A percentile compares a stretch with the other conserved stretches of the same genome.
Evolutionary conservation across 2,888 invertebrate species (phyloP).

Genomic region (Chirona hameri): DNA sequence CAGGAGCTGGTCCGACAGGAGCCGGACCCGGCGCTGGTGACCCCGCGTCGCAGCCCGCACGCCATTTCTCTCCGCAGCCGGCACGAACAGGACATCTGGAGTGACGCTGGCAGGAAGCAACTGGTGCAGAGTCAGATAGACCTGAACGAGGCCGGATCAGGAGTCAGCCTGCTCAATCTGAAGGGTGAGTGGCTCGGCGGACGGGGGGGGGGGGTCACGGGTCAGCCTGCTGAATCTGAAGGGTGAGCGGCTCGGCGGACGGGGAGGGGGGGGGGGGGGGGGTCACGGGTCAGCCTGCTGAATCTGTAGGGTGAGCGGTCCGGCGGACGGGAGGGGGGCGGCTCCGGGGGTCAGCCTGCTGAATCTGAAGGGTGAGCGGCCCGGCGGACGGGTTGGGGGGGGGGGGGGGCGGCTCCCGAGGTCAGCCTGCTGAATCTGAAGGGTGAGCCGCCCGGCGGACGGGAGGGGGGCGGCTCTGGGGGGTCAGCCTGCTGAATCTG

Average conservation of each 20-base stretch:
- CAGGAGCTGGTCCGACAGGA: not conserved
- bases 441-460: too few relatives aligned
- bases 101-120: not conserved
- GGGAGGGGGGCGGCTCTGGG: too few relatives aligned
- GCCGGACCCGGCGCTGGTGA: not conserved
- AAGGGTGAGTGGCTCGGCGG: not conserved
- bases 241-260: too few relatives aligned
- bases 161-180: not conserved
- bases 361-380: not conserved
- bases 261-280: too few relatives aligned
- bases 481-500: too few relatives aligned
- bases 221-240: too few relatives aligned
- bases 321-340: too few relatives aligned
- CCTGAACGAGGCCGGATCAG: slow-evolving; percentile 4
- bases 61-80: not conserved
- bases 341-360: too few relatives aligned
- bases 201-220: too few relatives aligned
- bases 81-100: slow-evolving; percentile 8
- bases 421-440: too few relatives aligned
- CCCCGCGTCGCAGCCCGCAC: not conserved
- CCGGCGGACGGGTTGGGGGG: not conserved
- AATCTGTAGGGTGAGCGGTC: not conserved
- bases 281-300: not conserved
- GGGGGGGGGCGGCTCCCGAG: too few relatives aligned
- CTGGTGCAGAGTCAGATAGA: slow-evolving; percentile 4